Percentiles rank a stretch among this genome's conserved stretches.
Evolutionary conservation across 2,113 vertebrate species (phyloP).

Genomic region (Morone saxatilis): DNA sequence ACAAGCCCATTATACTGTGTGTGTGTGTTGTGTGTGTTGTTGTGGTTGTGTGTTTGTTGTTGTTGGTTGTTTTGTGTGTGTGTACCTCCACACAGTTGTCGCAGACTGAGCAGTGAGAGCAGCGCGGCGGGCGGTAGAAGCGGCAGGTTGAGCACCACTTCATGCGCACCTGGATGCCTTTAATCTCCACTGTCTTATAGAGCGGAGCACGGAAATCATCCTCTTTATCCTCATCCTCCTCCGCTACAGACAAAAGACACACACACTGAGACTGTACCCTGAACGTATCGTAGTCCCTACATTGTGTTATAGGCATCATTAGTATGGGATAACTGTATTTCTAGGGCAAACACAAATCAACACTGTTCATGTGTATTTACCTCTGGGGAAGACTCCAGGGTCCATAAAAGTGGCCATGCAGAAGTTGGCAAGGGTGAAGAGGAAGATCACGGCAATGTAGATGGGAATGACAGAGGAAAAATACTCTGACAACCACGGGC

Average conservation of each 20-base stretch:
- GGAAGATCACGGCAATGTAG: conserved; percentile 93
- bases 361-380: conserved; percentile 73
- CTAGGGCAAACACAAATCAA: not conserved
- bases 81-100: conserved; percentile 99
- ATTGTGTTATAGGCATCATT: not conserved
- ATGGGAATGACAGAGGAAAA: conserved; percentile 91
- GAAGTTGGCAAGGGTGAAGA: conserved; percentile 98
- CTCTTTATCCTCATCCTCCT: conserved; percentile 98
- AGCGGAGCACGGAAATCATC: conserved; percentile 98
- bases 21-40: too few relatives aligned
- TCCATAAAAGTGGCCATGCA: conserved; percentile 99
- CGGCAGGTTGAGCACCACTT: conserved; percentile 99
- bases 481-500: conserved; percentile 91
- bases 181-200: conserved; percentile 98
- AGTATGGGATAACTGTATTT: not conserved
- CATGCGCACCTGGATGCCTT: conserved; percentile 98
- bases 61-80: not conserved
- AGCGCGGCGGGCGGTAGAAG: conserved; percentile 96
- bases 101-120: conserved; percentile 98
- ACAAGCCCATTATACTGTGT: too few relatives aligned
- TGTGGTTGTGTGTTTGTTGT: conserved; percentile 1
- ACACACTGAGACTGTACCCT: not conserved
- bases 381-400: conserved; percentile 97
- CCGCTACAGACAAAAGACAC: conserved; percentile 83
- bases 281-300: fast-evolving